phyloP scores from a whole-genome alignment of 2,113 vertebrate genomes.

The Rhagologus leucostigma region DNA sequence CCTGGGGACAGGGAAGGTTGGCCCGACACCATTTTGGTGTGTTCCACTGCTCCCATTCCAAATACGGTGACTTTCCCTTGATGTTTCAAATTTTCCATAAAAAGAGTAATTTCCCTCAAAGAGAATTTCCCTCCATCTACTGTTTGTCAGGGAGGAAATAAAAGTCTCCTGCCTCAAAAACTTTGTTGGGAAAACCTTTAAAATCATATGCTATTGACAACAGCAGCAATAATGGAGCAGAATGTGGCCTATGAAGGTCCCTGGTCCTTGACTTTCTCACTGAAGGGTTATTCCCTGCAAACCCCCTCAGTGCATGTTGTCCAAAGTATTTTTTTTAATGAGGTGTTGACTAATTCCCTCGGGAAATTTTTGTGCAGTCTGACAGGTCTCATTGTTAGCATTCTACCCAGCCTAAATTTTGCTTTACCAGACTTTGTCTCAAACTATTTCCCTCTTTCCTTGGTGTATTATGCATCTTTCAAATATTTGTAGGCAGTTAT shows the following conservation, averaged over 20 bases:
- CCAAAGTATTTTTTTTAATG: constrained; percentile 39
- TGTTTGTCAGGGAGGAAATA: not conserved
- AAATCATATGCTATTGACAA: not conserved
- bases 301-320: not conserved
- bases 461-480: constrained; percentile 51
- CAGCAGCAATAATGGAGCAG: not conserved
- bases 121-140: not conserved
- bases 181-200: not conserved
- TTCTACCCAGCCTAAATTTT: constrained; percentile 29
- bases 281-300: not conserved
- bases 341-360: constrained; percentile 8
- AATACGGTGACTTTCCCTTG: not conserved
- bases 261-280: not conserved
- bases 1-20: not conserved
- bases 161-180: not conserved
- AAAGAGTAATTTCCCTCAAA: not conserved
- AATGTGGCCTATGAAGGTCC: not conserved
- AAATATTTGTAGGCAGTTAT: constrained; percentile 60
- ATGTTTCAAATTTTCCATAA: not conserved
- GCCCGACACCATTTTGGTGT: not conserved
- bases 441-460: constrained; percentile 25
- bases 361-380: constrained; percentile 21
- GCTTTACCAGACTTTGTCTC: constrained; percentile 18
- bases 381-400: constrained; percentile 44
- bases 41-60: not conserved